These are phyloP conservation scores for Hermatobates lingyangjiaoensis DNA, from an alignment of 1,140 invertebrate genomes.

Conservation along the genomic window DNA sequence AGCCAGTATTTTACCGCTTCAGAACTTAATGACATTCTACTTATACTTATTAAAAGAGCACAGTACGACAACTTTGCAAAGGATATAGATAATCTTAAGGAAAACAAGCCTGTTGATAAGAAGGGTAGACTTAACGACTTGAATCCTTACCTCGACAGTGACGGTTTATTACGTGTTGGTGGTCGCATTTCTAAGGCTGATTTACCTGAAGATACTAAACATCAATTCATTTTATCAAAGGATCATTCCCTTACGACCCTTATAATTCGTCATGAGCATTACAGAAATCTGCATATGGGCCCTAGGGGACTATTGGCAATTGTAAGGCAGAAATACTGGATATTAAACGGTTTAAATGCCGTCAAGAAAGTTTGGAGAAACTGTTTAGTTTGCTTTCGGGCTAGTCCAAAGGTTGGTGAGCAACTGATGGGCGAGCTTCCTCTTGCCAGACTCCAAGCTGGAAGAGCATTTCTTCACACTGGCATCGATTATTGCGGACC, in stretches of 20 bases:
- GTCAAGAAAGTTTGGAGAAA: not conserved
- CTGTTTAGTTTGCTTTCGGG: not conserved
- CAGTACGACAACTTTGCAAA: too few relatives aligned
- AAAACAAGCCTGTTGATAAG: too few relatives aligned
- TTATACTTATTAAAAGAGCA: too few relatives aligned
- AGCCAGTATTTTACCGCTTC: too few relatives aligned
- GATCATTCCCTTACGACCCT: not conserved
- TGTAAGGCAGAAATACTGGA: not conserved
- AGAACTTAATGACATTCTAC: too few relatives aligned
- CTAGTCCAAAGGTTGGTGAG: not conserved
- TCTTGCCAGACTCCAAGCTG: conserved; percentile 22
- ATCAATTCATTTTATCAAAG: not conserved
- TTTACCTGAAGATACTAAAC: not conserved
- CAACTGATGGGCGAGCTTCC: not conserved
- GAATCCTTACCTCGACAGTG: not conserved
- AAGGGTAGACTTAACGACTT: not conserved
- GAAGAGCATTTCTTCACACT: conserved; percentile 21
- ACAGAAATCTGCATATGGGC: not conserved
- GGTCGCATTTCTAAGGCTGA: not conserved
- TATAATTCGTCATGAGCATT: not conserved
- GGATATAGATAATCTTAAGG: too few relatives aligned
- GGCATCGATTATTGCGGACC: conserved; percentile 17
- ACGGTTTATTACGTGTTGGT: not conserved
- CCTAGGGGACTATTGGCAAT: not conserved
- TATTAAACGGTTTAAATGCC: not conserved